These are phyloP conservation scores for Psophia crepitans DNA, from an alignment of 2,113 vertebrate genomes.

Conservation along the genomic window DNA sequence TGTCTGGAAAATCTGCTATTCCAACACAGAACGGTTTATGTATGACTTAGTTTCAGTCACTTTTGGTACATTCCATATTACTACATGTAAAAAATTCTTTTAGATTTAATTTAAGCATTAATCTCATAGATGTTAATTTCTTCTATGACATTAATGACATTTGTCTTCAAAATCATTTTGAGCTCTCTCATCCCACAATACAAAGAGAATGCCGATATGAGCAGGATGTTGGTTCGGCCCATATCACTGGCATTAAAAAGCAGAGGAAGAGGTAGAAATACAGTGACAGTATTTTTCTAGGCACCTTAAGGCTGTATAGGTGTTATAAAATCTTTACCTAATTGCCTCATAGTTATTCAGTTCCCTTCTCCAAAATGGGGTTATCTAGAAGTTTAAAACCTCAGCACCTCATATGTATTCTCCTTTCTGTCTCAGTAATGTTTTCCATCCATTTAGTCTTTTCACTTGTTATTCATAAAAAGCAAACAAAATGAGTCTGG, in stretches of 20 bases:
- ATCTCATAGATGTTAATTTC: not conserved
- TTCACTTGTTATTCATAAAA: not conserved
- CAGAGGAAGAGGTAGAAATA: not conserved
- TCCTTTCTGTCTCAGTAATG: not conserved
- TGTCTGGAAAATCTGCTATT: not conserved
- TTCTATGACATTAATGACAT: not conserved
- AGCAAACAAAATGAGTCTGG: accelerated
- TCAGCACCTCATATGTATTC: not conserved
- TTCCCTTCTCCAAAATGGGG: not conserved
- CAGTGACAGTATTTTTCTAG: not conserved
- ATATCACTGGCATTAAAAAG: not conserved
- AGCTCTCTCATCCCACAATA: not conserved
- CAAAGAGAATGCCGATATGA: not conserved
- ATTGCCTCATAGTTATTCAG: not conserved
- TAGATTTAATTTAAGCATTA: not conserved
- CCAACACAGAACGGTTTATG: not conserved
- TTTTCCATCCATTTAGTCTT: not conserved
- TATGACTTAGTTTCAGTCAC: not conserved
- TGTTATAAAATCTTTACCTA: not conserved
- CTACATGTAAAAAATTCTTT: accelerated
- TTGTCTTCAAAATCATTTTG: not conserved
- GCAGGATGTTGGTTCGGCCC: not conserved
- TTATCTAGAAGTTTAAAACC: not conserved
- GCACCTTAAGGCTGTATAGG: not conserved
- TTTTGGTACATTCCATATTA: not conserved